phyloP scores from a whole-genome alignment of 2,113 vertebrate species.

The Pangasianodon gigas region DNA sequence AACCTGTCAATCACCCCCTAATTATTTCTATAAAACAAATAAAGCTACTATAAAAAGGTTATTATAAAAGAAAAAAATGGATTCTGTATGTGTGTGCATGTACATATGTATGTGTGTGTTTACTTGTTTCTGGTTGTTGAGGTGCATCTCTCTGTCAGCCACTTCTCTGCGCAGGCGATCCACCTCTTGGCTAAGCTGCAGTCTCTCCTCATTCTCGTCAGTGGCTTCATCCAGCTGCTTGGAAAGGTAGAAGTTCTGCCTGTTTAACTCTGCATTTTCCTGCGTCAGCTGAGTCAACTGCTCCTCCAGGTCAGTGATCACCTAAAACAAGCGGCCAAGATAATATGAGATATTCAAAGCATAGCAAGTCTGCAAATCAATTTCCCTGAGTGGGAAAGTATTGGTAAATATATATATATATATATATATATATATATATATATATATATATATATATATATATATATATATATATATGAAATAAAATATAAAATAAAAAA shows the following conservation, averaged over 20 bases:
- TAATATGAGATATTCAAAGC: neutral
- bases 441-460: no score
- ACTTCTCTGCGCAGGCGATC: conserved; percentile 92
- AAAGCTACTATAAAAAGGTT: neutral
- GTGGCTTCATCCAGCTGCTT: conserved; percentile 93
- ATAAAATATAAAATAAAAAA: no score
- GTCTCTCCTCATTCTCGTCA: conserved; percentile 82
- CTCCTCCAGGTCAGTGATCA: conserved; percentile 96
- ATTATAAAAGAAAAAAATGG: neutral
- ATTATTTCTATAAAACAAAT: neutral
- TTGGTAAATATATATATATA: no score
- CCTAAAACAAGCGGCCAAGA: conserved; percentile 68
- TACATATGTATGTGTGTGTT: conserved; percentile 35
- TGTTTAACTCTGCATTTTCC: conserved; percentile 95
- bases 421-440: no score
- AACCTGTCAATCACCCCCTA: neutral
- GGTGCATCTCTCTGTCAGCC: conserved; percentile 95
- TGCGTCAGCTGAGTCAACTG: conserved; percentile 92
- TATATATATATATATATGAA: no score
- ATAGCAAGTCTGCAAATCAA: neutral
- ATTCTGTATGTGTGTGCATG: neutral
- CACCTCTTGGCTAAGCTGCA: conserved; percentile 86
- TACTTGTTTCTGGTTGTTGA: conserved; percentile 97
- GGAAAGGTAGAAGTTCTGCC: conserved; percentile 94
- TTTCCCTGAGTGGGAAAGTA: no score